These are phyloP conservation scores for Emys orbicularis DNA, from an alignment of 2,797 vertebrate species.

Conservation along the genomic window DNA sequence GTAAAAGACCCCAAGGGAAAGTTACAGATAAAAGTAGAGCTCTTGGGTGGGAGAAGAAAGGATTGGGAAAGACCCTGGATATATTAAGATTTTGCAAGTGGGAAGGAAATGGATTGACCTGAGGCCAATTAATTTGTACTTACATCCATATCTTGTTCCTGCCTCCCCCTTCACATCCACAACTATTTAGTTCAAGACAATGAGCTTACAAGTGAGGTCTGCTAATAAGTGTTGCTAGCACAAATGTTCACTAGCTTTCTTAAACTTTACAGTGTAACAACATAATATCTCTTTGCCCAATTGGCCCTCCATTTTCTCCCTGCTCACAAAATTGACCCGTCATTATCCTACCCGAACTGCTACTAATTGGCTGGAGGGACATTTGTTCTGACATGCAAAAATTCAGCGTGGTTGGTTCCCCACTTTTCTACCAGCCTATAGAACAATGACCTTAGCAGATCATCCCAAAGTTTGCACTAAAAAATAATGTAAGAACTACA, in stretches of 20 bases:
- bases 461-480: slow-evolving; percentile 13
- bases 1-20: background rate
- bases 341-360: background rate
- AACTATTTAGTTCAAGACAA: background rate
- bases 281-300: background rate
- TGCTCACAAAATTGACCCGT: background rate
- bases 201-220: background rate
- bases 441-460: background rate
- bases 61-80: background rate
- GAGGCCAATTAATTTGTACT: background rate
- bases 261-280: background rate
- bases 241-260: background rate
- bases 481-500: background rate
- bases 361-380: background rate
- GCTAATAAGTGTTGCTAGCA: background rate
- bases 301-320: background rate
- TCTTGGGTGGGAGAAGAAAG: background rate
- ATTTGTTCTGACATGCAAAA: background rate
- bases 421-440: background rate
- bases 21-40: background rate
- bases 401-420: background rate
- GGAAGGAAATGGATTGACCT: background rate
- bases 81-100: background rate
- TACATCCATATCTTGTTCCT: background rate
- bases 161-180: background rate